Conservation (phyloP, 2,888 invertebrate genomes). For the Prenolepis imparis region DNA sequence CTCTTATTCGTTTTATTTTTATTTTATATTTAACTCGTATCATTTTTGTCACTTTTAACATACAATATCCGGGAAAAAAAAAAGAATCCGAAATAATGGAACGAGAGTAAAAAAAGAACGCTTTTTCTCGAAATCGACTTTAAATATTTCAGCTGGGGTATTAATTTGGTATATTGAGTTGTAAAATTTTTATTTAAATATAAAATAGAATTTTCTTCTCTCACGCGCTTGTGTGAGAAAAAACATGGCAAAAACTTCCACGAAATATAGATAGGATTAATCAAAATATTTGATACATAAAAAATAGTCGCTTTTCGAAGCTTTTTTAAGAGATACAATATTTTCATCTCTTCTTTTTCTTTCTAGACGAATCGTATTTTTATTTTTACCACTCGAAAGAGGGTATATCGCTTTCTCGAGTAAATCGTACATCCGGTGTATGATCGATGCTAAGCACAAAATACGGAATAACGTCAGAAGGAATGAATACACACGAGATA, state of each 20-base stretch:
- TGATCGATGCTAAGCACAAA: conserved; percentile 3
- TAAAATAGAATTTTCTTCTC: conserved; percentile 1
- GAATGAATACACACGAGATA: conserved; percentile 16
- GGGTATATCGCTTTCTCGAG: neutral
- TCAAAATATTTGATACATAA: neutral
- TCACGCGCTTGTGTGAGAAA: neutral
- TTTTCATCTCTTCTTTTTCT: neutral
- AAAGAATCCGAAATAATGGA: neutral
- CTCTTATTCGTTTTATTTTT: no score
- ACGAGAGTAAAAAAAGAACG: neutral
- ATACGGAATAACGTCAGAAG: conserved; percentile 35
- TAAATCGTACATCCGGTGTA: neutral
- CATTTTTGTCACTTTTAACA: neutral
- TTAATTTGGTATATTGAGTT: neutral
- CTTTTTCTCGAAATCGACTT: neutral
- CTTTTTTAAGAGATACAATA: neutral
- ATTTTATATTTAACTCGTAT: no score
- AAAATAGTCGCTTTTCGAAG: neutral
- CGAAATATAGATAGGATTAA: neutral
- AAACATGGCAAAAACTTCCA: neutral
- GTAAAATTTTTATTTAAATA: conserved; percentile 2
- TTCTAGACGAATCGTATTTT: neutral
- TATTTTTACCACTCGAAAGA: neutral
- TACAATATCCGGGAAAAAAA: neutral
- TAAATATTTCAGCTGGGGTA: conserved; percentile 10